phyloP scores from a whole-genome alignment of 2,888 invertebrate genomes.

The Abscondita cerata region DNA sequence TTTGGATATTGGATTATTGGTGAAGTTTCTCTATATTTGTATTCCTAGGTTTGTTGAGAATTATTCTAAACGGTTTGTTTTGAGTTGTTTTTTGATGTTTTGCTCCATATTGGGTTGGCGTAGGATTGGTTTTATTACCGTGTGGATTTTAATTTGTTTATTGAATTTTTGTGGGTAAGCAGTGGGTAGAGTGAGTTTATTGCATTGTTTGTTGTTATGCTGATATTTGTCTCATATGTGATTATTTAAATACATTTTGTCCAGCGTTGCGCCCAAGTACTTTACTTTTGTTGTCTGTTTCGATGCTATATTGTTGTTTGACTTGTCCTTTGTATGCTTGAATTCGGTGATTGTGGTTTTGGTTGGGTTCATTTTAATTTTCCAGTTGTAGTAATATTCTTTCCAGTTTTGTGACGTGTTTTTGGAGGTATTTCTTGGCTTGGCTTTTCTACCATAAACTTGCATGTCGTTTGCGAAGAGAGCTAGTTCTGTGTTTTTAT shows the following conservation, averaged over 20 bases:
- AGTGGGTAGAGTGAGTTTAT: background rate
- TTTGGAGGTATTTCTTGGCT: conserved; percentile 3
- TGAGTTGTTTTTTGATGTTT: too few relatives aligned
- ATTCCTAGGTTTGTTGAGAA: too few relatives aligned
- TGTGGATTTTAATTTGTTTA: too few relatives aligned
- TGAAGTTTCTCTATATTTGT: too few relatives aligned
- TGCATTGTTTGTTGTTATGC: background rate
- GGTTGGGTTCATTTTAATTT: background rate
- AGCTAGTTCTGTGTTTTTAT: background rate
- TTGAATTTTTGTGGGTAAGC: background rate
- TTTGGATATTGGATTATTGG: too few relatives aligned
- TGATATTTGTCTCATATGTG: background rate
- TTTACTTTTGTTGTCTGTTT: background rate
- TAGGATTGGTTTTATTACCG: too few relatives aligned
- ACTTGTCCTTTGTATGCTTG: background rate
- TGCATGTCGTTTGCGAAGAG: conserved; percentile 7
- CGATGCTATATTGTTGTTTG: background rate
- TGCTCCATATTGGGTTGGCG: too few relatives aligned
- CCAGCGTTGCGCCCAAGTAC: background rate
- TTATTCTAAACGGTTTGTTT: too few relatives aligned
- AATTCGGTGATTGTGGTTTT: conserved; percentile 2
- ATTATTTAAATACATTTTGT: background rate
- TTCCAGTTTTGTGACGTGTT: background rate
- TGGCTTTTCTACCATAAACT: background rate
- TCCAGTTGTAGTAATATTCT: conserved; percentile 2